phyloP scores from a whole-genome alignment of 2,113 vertebrate genomes.

The Heliornis fulica region DNA sequence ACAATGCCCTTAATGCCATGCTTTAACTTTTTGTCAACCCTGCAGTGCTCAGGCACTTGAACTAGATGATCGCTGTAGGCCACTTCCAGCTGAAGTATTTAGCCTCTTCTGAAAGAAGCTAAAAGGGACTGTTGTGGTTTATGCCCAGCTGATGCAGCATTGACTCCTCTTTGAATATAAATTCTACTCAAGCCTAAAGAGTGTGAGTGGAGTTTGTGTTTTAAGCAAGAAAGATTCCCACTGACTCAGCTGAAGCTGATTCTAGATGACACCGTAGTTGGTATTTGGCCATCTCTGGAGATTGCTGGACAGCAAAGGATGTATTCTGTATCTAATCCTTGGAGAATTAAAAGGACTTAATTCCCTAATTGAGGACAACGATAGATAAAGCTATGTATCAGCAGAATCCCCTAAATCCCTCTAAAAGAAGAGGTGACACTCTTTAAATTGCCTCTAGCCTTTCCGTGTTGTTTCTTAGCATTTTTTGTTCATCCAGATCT shows the following conservation, averaged over 20 bases:
- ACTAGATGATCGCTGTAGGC: background rate
- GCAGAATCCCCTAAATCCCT: background rate
- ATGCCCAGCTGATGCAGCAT: too few species aligned
- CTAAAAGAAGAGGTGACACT: background rate
- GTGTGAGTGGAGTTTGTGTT: background rate
- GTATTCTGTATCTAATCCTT: background rate
- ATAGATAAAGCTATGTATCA: background rate
- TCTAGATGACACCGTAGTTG: background rate
- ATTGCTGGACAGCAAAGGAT: background rate
- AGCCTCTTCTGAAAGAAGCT: background rate
- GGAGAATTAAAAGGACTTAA: background rate
- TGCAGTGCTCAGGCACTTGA: background rate
- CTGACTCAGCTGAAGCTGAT: background rate
- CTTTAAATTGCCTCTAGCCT: background rate
- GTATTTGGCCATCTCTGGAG: background rate
- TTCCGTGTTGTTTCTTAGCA: background rate
- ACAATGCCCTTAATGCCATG: background rate
- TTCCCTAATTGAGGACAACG: background rate
- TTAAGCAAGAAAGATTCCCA: background rate
- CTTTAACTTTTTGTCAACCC: background rate
- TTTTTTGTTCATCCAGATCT: background rate
- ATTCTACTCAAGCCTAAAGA: background rate
- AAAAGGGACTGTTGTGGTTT: background rate
- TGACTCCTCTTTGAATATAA: background rate
- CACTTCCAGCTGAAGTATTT: background rate